Evolutionary conservation across 2,797 vertebrate genomes (phyloP).

Genomic region (Lacerta bilineata): DNA sequence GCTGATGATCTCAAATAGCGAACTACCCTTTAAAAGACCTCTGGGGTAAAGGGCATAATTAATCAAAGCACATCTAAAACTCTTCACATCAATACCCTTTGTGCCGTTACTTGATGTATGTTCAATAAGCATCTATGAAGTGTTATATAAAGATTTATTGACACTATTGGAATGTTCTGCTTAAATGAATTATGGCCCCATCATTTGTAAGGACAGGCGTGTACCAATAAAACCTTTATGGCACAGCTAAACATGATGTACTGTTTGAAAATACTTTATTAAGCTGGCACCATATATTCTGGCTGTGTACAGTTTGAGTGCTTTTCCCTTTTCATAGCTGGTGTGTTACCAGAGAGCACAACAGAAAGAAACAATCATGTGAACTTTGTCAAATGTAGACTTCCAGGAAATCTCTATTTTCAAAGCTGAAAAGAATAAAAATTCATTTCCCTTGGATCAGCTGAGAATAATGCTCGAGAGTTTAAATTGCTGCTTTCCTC

Average conservation of each 20-base stretch:
- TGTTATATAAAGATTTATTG: conserved; percentile 21
- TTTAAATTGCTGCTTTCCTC: conserved; percentile 10
- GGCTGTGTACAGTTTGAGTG: not conserved
- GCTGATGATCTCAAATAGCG: not conserved
- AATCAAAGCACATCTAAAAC: conserved; percentile 30
- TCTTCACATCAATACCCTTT: conserved; percentile 33
- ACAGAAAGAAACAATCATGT: not conserved
- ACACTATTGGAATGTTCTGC: conserved; percentile 15
- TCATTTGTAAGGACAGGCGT: not conserved
- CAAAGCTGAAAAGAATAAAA: not conserved
- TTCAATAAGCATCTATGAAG: conserved; percentile 20
- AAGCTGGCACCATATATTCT: conserved; percentile 3
- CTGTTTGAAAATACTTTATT: conserved; percentile 15
- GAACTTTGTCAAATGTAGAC: not conserved
- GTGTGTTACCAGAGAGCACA: not conserved
- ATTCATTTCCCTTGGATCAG: not conserved
- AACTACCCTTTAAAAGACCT: conserved; percentile 18
- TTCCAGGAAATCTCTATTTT: not conserved
- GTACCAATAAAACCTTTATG: conserved; percentile 32
- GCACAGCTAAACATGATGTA: conserved; percentile 24
- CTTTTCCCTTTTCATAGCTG: not conserved
- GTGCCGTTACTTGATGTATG: conserved; percentile 21
- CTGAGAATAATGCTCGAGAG: not conserved
- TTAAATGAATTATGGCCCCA: conserved; percentile 25
- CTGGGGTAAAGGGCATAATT: conserved; percentile 9